These are phyloP conservation scores for Apamea anceps DNA, from an alignment of 2,888 invertebrate genomes.

Conservation along the genomic window DNA sequence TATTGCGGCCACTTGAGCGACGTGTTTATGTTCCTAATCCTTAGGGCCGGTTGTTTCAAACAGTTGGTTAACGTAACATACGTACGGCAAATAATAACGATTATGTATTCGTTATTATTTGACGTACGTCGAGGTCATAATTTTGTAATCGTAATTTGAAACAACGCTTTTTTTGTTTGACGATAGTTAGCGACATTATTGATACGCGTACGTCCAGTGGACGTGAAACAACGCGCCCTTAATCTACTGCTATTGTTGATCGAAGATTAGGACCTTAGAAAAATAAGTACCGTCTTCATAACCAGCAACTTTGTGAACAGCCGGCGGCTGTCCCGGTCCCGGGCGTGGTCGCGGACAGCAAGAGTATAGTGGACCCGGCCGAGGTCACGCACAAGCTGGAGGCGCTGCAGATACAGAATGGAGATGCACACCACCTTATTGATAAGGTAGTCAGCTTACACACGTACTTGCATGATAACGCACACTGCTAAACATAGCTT, in stretches of 20 bases:
- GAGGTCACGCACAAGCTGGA: conserved; percentile 86
- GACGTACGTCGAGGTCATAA: no score
- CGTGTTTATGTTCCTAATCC: not conserved
- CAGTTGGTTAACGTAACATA: no score
- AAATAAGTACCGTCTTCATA: not conserved
- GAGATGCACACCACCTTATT: conserved; percentile 53
- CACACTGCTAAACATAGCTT: not conserved
- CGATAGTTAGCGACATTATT: no score
- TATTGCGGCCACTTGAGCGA: not conserved
- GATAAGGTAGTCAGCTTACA: conserved; percentile 68
- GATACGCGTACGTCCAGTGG: no score
- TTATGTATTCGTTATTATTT: no score
- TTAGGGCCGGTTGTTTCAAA: not conserved
- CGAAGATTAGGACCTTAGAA: not conserved
- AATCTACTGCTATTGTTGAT: not conserved
- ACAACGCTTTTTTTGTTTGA: no score
- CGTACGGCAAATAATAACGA: no score
- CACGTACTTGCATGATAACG: not conserved
- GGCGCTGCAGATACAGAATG: conserved; percentile 80
- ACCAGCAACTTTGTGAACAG: conserved; percentile 10
- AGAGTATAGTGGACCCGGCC: conserved; percentile 78
- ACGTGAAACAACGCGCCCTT: no score
- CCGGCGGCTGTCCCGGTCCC: conserved; percentile 8
- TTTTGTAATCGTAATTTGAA: no score
- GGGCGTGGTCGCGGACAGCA: conserved; percentile 66